A percentile compares a stretch with the other conserved stretches of the same genome.
phyloP scores from a whole-genome alignment of 2,888 invertebrate genomes.

The Diplazon laetatorius region DNA sequence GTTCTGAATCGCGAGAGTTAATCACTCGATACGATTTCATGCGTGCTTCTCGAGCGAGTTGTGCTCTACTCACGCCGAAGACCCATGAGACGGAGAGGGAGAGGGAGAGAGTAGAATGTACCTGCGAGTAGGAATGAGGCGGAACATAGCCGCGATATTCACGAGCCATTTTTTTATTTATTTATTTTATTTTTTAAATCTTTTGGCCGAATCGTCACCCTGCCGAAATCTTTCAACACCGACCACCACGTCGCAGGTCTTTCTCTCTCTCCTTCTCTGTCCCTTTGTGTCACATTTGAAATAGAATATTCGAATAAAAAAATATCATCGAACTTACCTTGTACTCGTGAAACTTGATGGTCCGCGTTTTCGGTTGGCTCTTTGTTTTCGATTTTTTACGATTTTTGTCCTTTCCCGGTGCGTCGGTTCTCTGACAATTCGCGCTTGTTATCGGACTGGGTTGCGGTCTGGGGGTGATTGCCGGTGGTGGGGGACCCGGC shows the following conservation, averaged over 20 bases:
- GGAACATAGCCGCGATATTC: slow-evolving; percentile 46
- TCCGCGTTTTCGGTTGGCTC: slow-evolving; percentile 90
- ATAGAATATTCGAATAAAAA: no score
- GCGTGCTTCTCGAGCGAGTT: slow-evolving; percentile 65
- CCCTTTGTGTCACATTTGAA: no score
- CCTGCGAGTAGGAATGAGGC: slow-evolving; percentile 42
- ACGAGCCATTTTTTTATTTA: slow-evolving; percentile 53
- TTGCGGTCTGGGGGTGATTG: slow-evolving; percentile 83
- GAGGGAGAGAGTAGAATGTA: slow-evolving; percentile 37
- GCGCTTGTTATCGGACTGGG: slow-evolving; percentile 79
- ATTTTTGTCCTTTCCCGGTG: slow-evolving; percentile 88
- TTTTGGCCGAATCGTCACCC: slow-evolving; percentile 56
- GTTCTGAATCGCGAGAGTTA: slow-evolving; percentile 77
- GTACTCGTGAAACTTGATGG: slow-evolving; percentile 98
- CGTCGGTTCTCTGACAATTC: slow-evolving; percentile 86
- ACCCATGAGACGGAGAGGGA: slow-evolving; percentile 7
- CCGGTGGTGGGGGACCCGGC: slow-evolving; percentile 84
- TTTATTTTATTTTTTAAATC: slow-evolving; percentile 49
- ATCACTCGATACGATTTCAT: slow-evolving; percentile 79
- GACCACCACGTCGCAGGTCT: background rate
- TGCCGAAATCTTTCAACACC: slow-evolving; percentile 62
- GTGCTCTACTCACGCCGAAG: slow-evolving; percentile 20
- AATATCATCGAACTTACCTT: slow-evolving; percentile 83
- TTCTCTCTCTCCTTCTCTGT: background rate
- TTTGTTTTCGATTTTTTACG: slow-evolving; percentile 92